phyloP scores from a whole-genome alignment of 2,113 vertebrate species.

The Alectura lathami region DNA sequence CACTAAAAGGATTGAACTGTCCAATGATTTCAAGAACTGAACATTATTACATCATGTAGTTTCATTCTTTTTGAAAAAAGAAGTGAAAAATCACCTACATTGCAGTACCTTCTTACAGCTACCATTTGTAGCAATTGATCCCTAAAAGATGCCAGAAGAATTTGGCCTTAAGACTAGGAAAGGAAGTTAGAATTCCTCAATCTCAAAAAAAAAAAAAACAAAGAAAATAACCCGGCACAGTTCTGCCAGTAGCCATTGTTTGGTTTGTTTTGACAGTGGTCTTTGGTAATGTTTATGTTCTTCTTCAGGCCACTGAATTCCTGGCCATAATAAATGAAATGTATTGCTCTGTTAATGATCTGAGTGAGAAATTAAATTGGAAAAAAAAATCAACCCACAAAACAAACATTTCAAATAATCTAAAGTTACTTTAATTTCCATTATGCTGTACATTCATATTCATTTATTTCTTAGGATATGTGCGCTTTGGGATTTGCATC shows the following conservation, averaged over 20 bases:
- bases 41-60: background rate
- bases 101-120: background rate
- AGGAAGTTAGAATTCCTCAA: background rate
- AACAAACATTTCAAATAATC: background rate
- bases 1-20: background rate
- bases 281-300: background rate
- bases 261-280: background rate
- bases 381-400: background rate
- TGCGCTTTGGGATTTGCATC: background rate
- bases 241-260: background rate
- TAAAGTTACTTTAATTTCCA: background rate
- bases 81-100: background rate
- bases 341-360: background rate
- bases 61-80: background rate
- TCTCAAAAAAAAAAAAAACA: too few relatives aligned
- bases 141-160: background rate
- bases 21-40: background rate
- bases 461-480: too few relatives aligned
- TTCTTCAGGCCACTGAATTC: background rate
- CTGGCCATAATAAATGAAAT: background rate
- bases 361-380: background rate
- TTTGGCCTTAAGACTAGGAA: background rate
- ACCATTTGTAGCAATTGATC: background rate
- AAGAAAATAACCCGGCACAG: too few relatives aligned
- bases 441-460: background rate